These are phyloP conservation scores for Martes martes DNA, from an alignment of 2,113 vertebrate species.

Conservation along the genomic window DNA sequence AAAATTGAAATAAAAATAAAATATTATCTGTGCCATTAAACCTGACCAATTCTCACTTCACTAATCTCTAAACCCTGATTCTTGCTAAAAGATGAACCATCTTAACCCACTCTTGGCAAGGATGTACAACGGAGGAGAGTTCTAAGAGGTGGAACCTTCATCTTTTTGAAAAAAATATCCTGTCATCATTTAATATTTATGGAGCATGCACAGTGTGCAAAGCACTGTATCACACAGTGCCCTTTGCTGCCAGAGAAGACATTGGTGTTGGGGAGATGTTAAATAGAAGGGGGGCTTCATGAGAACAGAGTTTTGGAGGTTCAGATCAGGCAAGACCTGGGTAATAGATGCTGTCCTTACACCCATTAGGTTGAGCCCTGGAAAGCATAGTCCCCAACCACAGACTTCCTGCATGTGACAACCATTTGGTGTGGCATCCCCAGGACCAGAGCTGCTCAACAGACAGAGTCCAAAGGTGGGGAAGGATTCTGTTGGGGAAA, in stretches of 20 bases:
- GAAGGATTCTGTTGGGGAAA: neutral
- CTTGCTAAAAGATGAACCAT: constrained; percentile 24
- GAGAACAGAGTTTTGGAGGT: neutral
- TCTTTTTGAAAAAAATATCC: neutral
- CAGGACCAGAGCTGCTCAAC: neutral
- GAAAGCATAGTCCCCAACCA: neutral
- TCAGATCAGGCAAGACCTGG: neutral
- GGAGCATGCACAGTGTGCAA: neutral
- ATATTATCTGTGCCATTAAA: constrained; percentile 78
- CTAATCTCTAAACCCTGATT: constrained; percentile 63
- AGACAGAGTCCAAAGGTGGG: neutral
- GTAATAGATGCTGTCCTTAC: neutral
- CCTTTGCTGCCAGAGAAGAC: constrained; percentile 45
- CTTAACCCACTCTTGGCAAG: constrained; percentile 62
- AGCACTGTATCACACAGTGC: neutral
- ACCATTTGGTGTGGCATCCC: too few relatives aligned
- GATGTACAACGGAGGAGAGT: constrained; percentile 1
- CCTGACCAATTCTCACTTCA: constrained; percentile 66
- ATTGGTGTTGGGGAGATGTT: neutral
- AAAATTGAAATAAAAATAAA: constrained; percentile 80
- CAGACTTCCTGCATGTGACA: neutral
- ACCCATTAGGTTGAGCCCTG: neutral
- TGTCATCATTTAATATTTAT: constrained; percentile 56
- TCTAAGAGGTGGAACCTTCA: constrained; percentile 44
- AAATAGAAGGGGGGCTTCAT: neutral